A percentile compares a stretch with the other conserved stretches of the same genome.
Conservation (phyloP, 2,888 invertebrate genomes). For the Brachypalpus laphriformis region DNA sequence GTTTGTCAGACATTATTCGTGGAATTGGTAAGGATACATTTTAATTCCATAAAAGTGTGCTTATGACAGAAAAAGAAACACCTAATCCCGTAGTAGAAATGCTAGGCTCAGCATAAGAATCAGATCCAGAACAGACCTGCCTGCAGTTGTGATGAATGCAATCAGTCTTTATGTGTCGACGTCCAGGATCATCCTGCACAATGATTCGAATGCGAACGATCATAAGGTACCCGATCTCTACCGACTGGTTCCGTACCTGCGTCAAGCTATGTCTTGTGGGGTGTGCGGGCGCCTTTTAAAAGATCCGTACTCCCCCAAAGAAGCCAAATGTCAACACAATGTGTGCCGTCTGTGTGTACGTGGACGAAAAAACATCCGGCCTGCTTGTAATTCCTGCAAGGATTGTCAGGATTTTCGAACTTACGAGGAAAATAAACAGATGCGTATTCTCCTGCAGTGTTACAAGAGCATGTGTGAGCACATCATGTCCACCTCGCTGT, state of each 20-base stretch:
- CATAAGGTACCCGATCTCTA: conserved; percentile 92
- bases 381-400: conserved; percentile 93
- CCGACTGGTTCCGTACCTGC: conserved; percentile 91
- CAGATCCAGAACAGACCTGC: not conserved
- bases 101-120: conserved; percentile 9
- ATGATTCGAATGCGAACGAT: conserved; percentile 80
- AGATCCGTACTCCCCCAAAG: conserved; percentile 91
- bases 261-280: conserved; percentile 94
- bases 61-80: not conserved
- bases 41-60: not conserved
- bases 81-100: not conserved
- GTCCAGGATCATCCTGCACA: conserved; percentile 78
- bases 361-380: conserved; percentile 92
- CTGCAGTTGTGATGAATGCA: conserved; percentile 77
- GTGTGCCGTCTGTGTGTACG: conserved; percentile 93
- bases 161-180: conserved; percentile 79
- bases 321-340: conserved; percentile 93
- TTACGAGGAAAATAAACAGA: conserved; percentile 91
- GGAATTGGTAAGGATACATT: not conserved
- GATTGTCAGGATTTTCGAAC: conserved; percentile 90
- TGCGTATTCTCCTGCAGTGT: conserved; percentile 92
- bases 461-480: conserved; percentile 95
- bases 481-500: conserved; percentile 89
- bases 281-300: conserved; percentile 93
- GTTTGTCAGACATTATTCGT: not conserved